Base-by-base conservation (phyloP, 2,797 vertebrate genomes). In the Acridotheres tristis region DNA sequence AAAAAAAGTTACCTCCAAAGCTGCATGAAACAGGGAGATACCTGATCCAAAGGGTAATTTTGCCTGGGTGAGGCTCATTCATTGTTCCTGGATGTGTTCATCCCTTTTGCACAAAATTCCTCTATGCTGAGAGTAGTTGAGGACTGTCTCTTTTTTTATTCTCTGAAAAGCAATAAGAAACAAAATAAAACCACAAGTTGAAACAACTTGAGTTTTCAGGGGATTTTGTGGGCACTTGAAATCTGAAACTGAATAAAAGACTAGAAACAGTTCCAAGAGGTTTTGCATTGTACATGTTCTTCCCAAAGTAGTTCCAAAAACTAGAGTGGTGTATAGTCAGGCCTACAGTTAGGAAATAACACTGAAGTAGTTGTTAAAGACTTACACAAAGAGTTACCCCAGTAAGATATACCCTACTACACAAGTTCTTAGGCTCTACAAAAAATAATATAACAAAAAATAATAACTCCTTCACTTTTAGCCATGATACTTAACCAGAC, bases 391-490 rank as follows among this genome's bases (percentile, higher is more conserved):
- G 77, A 65, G 22, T 53, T 74, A 26, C 21, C 29, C 34, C 30
- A 92, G 71, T 27, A 92, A 94, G n/a, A 54, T 15, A 57, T 71
- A 61, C 29, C 34, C n/a, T 68, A 66, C 57, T 53, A 89, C 51
- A 42, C 22, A 78, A 95, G 68, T 80, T 89, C 54, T 76, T 69
- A 40, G 47, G 72, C 76, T 94, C 84, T 55, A 81, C n/a, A 96
- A 91, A 92, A 90, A 93, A 72, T 90, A 95, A 80, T 38, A 86
- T 62, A 93, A 95, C 87, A 88, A 94, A 93, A 63, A 78, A 17
- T 80, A 85, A 94, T 40, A 72, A 34, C 20, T 85, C 29, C 77
- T 97, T 96, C 87, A 95, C 81, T 96, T 85, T 89, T 90, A 96
- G 38, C 55, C 76, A 73, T 65, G 87, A 82, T 88, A 87, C 53